Evolutionary conservation across 1,140 invertebrate genomes (phyloP).

Genomic region (Orchesella cincta): DNA sequence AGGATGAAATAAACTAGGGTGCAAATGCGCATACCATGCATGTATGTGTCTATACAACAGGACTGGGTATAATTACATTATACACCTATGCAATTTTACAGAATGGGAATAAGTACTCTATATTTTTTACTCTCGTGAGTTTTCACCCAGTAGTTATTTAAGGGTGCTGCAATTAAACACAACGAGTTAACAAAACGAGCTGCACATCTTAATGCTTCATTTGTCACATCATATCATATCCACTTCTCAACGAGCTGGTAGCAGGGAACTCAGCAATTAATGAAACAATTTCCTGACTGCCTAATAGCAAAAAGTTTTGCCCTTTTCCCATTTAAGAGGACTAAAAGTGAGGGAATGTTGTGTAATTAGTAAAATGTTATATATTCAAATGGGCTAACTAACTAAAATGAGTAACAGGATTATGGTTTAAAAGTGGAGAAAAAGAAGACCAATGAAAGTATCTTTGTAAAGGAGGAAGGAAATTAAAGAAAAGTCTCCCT

Average conservation of each 20-base stretch:
- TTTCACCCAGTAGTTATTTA: too few relatives aligned
- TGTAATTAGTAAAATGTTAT: constrained; percentile 24
- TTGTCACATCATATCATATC: constrained; percentile 19
- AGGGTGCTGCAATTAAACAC: too few relatives aligned
- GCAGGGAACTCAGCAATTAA: constrained; percentile 2
- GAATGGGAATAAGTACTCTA: too few relatives aligned
- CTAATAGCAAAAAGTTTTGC: too few relatives aligned
- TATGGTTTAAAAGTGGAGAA: constrained; percentile 1
- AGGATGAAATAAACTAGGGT: constrained; percentile 28
- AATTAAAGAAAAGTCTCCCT: neutral
- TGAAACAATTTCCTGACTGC: neutral
- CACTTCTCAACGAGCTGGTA: neutral
- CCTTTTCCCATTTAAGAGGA: too few relatives aligned
- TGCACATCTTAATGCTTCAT: constrained; percentile 22
- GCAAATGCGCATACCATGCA: too few relatives aligned
- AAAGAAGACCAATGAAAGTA: neutral
- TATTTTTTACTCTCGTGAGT: too few relatives aligned
- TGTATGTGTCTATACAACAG: too few relatives aligned
- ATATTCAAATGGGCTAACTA: constrained; percentile 10
- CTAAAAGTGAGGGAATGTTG: too few relatives aligned
- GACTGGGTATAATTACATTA: too few relatives aligned
- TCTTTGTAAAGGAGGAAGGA: neutral
- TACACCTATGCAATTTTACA: too few relatives aligned
- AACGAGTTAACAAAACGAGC: neutral
- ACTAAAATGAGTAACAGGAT: neutral